These are phyloP conservation scores for Malacoctenus gilli DNA, from an alignment of 2,797 vertebrate genomes.

Conservation along the genomic window DNA sequence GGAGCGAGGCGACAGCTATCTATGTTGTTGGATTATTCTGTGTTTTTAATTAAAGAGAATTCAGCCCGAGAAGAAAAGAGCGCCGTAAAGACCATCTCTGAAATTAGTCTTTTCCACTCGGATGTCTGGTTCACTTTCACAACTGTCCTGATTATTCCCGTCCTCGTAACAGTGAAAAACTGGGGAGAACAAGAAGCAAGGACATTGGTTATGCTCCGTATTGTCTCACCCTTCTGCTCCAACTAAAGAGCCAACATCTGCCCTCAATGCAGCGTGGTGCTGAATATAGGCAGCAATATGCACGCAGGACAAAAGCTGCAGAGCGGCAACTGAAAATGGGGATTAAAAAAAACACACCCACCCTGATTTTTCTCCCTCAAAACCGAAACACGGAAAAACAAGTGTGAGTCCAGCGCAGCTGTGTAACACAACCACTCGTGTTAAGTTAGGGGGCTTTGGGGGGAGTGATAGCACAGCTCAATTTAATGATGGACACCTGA, in stretches of 20 bases:
- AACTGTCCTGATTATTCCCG: conserved; percentile 40
- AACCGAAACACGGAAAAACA: neutral
- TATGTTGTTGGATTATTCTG: conserved; percentile 47
- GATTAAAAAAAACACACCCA: too few species aligned
- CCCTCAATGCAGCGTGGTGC: conserved; percentile 36
- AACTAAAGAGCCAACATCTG: conserved; percentile 63
- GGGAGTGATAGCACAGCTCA: conserved; percentile 28
- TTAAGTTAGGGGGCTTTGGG: conserved; percentile 31
- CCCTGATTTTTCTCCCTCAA: conserved; percentile 12
- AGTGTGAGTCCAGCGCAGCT: conserved; percentile 14
- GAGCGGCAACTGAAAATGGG: conserved; percentile 28
- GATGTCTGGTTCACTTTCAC: conserved; percentile 45
- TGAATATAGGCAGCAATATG: conserved; percentile 24
- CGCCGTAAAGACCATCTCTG: conserved; percentile 21
- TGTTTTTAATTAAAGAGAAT: conserved; percentile 62
- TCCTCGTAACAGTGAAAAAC: conserved; percentile 20
- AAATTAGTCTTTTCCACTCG: conserved; percentile 45
- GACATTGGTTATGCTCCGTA: conserved; percentile 64
- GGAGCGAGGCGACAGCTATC: conserved; percentile 40
- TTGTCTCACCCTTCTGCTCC: conserved; percentile 46
- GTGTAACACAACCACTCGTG: conserved; percentile 11
- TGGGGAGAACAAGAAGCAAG: conserved; percentile 34
- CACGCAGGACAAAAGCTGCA: conserved; percentile 34
- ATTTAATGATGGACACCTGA: conserved; percentile 56
- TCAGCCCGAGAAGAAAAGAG: conserved; percentile 36